Evolutionary conservation across 1,140 invertebrate genomes (phyloP).

Genomic region (Pseudomyrmex gracilis): DNA sequence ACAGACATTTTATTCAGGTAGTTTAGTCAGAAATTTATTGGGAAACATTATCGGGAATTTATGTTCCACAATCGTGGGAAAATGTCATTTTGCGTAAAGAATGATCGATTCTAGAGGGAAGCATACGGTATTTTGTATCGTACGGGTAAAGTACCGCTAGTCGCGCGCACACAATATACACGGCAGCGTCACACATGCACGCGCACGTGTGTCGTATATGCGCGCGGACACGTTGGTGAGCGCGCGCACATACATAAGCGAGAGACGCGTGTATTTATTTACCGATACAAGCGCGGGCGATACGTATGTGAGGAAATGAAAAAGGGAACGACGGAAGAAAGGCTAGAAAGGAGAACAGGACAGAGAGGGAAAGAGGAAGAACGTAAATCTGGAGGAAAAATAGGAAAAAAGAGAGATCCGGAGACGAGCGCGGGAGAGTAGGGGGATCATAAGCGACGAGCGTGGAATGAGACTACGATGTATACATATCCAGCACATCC

Average conservation of each 20-base stretch:
- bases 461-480: not conserved
- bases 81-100: conserved; percentile 64
- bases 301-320: conserved; percentile 17
- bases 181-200: conserved; percentile 29
- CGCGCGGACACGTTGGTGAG: conserved; percentile 21
- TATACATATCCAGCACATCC: not conserved
- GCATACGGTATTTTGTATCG: conserved; percentile 78
- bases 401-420: conserved; percentile 48
- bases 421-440: conserved; percentile 1
- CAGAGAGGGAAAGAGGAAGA: conserved; percentile 62
- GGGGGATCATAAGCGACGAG: not conserved
- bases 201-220: not conserved
- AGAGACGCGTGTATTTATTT: not conserved
- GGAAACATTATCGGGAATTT: not conserved
- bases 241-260: not conserved
- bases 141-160: conserved; percentile 80
- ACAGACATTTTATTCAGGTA: not conserved
- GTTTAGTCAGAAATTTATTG: not conserved
- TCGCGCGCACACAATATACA: not conserved
- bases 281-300: not conserved
- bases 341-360: conserved; percentile 52
- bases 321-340: conserved; percentile 59
- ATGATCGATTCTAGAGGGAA: conserved; percentile 73
- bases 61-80: conserved; percentile 39
- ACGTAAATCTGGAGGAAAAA: conserved; percentile 50